These are phyloP conservation scores for Microdon myrmicae DNA, from an alignment of 2,888 invertebrate species.

Conservation along the genomic window DNA sequence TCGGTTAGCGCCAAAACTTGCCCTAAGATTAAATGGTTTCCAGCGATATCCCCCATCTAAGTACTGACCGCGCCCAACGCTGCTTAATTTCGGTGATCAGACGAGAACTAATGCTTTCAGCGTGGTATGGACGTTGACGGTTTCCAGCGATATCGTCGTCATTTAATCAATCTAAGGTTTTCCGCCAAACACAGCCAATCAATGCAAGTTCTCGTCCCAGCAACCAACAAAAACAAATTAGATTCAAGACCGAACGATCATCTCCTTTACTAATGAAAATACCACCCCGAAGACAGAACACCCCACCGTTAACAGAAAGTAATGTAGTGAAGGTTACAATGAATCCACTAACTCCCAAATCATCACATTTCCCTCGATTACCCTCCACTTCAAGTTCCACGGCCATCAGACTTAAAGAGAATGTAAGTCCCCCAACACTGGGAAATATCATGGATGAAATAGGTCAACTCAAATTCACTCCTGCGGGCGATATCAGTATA, in stretches of 20 bases:
- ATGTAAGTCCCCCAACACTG: constrained; percentile 66
- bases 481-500: constrained; percentile 53
- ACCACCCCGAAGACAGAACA: constrained; percentile 28
- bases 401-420: constrained; percentile 66
- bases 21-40: background rate
- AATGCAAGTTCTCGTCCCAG: constrained; percentile 57
- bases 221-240: too few species aligned
- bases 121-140: too few species aligned
- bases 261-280: constrained; percentile 19
- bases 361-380: background rate
- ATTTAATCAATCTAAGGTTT: constrained; percentile 55
- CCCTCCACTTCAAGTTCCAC: too few species aligned
- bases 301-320: constrained; percentile 58
- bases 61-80: too few species aligned
- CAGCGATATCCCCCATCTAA: background rate
- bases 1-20: constrained; percentile 66
- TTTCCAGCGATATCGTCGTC: constrained; percentile 60
- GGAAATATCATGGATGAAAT: constrained; percentile 60
- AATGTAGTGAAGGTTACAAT: constrained; percentile 53
- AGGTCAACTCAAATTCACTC: constrained; percentile 65
- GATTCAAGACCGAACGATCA: constrained; percentile 39
- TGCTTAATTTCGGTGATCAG: too few species aligned
- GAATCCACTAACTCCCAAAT: too few species aligned
- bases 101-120: too few species aligned
- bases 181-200: constrained; percentile 64